A percentile compares a stretch with the other conserved stretches of the same genome.
Conservation (phyloP, 1,140 invertebrate species). For the Cyclina sinensis region DNA sequence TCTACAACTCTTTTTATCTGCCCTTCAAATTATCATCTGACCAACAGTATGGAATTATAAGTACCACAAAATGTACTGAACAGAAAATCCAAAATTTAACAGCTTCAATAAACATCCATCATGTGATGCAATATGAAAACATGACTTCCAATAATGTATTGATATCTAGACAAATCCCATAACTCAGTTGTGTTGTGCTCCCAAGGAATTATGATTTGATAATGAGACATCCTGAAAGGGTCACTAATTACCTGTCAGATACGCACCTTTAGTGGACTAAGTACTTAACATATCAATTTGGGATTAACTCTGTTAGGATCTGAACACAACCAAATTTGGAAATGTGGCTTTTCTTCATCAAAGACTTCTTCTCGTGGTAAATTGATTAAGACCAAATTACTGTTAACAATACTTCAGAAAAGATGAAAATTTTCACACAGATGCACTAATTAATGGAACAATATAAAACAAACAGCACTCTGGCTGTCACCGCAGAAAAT, state of each 20-base stretch:
- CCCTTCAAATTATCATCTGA: constrained; percentile 2
- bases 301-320: constrained; percentile 44
- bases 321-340: constrained; percentile 26
- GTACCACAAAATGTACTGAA: constrained; percentile 19
- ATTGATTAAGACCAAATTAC: constrained; percentile 67
- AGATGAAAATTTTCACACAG: constrained; percentile 61
- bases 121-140: constrained; percentile 47
- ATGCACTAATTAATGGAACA: constrained; percentile 66
- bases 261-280: constrained; percentile 59
- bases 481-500: constrained; percentile 61
- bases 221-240: constrained; percentile 27
- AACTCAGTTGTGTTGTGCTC: neutral
- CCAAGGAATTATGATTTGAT: constrained; percentile 45
- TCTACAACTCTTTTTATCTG: neutral
- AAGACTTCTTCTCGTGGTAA: constrained; percentile 46
- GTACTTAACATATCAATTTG: constrained; percentile 58
- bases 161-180: constrained; percentile 48
- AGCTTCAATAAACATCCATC: constrained; percentile 38
- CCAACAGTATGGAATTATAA: neutral
- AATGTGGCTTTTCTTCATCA: constrained; percentile 49
- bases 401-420: constrained; percentile 45
- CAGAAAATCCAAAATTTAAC: constrained; percentile 54
- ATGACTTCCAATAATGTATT: constrained; percentile 42
- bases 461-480: constrained; percentile 67
- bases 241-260: constrained; percentile 58